Evolutionary conservation across 2,797 vertebrate genomes (phyloP).

Genomic region (Oophaga sylvatica): DNA sequence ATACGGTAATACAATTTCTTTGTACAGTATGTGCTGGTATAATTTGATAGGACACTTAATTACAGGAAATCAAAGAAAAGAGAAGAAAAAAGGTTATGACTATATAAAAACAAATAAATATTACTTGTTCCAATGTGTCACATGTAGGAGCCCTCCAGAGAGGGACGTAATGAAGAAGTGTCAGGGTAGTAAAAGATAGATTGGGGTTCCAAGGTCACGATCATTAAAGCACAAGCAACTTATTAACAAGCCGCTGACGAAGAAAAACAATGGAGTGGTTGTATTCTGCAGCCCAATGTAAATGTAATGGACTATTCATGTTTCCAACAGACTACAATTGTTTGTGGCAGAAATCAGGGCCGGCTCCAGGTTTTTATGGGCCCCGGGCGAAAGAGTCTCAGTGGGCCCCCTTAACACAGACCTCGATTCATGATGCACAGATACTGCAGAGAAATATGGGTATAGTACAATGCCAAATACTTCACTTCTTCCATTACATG

Average conservation of each 20-base stretch:
- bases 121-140: neutral
- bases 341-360: neutral
- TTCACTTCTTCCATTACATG: too few relatives aligned
- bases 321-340: neutral
- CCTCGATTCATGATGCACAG: too few relatives aligned
- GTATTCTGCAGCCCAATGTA: neutral
- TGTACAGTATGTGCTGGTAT: neutral
- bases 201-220: neutral
- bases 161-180: neutral
- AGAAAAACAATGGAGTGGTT: neutral
- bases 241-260: neutral
- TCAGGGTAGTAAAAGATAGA: neutral
- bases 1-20: neutral
- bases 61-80: neutral
- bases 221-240: neutral
- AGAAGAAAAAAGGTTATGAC: neutral
- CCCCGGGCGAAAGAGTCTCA: too few relatives aligned
- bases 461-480: too few relatives aligned
- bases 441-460: too few relatives aligned
- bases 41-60: neutral
- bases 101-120: slow-evolving; percentile 18
- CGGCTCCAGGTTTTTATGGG: too few relatives aligned
- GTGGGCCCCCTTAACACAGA: too few relatives aligned
- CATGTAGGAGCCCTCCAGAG: neutral
- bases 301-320: neutral